Conservation (phyloP, 2,888 invertebrate species). For the Biston betularia region DNA sequence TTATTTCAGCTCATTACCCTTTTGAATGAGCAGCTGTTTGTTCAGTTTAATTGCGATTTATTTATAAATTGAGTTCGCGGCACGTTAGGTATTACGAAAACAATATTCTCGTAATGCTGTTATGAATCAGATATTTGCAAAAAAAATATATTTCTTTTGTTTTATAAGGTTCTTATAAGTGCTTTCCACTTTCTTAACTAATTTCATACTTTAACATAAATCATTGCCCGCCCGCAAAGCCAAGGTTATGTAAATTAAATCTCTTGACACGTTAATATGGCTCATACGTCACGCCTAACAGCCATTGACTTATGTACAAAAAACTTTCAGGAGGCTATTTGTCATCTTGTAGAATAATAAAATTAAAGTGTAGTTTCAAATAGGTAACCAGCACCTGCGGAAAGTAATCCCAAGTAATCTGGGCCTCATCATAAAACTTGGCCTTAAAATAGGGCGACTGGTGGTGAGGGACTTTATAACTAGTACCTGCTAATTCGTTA, state of each 20-base stretch:
- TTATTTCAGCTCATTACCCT: slow-evolving; percentile 55
- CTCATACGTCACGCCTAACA: slow-evolving; percentile 29
- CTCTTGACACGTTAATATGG: neutral
- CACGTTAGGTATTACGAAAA: slow-evolving; percentile 29
- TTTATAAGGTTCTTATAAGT: neutral
- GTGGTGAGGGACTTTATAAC: slow-evolving; percentile 39
- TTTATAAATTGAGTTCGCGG: slow-evolving; percentile 46
- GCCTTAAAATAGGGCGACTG: slow-evolving; percentile 47
- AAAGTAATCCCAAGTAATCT: slow-evolving; percentile 35
- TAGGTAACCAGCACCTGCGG: slow-evolving; percentile 23
- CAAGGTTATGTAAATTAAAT: slow-evolving; percentile 9
- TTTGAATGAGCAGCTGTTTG: slow-evolving; percentile 60
- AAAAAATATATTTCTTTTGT: neutral
- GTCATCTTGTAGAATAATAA: slow-evolving; percentile 47
- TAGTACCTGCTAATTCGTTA: slow-evolving; percentile 58
- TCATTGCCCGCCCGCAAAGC: neutral
- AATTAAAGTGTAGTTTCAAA: slow-evolving; percentile 47
- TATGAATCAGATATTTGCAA: slow-evolving; percentile 5
- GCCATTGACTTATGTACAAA: slow-evolving; percentile 35
- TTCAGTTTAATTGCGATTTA: slow-evolving; percentile 52
- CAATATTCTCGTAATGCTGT: slow-evolving; percentile 10
- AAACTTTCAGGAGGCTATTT: slow-evolving; percentile 37
- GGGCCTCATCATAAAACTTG: slow-evolving; percentile 54
- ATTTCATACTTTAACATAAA: neutral
- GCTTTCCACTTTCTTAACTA: neutral